A percentile compares a stretch with the other conserved stretches of the same genome.
Conservation (phyloP, 2,113 vertebrate species). For the Numenius arquata region DNA sequence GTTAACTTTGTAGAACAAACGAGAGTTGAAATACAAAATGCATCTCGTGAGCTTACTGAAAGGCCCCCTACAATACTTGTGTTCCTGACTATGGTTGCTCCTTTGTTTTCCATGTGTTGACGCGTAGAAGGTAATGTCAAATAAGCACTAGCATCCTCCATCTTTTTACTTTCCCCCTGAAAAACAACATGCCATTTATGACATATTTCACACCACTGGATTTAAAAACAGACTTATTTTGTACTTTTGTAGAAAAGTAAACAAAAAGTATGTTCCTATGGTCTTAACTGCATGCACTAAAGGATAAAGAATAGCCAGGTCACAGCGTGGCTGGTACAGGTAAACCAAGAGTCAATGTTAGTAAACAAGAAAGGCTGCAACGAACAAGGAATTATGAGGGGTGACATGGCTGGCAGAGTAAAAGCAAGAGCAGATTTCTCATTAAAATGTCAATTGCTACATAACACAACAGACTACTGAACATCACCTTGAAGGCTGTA, state of each 20-base stretch:
- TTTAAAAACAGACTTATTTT: background rate
- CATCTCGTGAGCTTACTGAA: constrained; percentile 89
- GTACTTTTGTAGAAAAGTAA: background rate
- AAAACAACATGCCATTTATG: constrained; percentile 22
- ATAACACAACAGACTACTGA: background rate
- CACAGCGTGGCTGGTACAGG: accelerated
- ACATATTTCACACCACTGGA: background rate
- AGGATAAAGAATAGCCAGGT: background rate
- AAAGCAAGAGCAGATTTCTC: background rate
- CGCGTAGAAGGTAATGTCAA: constrained; percentile 84
- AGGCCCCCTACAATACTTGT: constrained; percentile 83
- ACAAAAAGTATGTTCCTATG: background rate
- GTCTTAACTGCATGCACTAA: background rate
- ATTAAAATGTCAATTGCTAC: background rate
- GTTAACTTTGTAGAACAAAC: constrained; percentile 98
- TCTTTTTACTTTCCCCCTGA: constrained; percentile 96
- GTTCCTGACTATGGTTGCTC: constrained; percentile 76
- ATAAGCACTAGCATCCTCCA: constrained; percentile 91
- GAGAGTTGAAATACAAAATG: constrained; percentile 90
- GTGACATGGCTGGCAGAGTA: background rate
- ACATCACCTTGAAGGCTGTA: background rate
- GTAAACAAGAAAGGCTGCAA: background rate
- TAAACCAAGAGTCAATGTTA: background rate
- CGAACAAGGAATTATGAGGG: background rate
- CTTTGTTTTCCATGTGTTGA: constrained; percentile 79